Evolutionary conservation across 37 sponge, comb jelly and placozoan genomes (phyloP), one percentile per base, ranked within the genome.

Genomic region (Ianthella basta): DNA sequence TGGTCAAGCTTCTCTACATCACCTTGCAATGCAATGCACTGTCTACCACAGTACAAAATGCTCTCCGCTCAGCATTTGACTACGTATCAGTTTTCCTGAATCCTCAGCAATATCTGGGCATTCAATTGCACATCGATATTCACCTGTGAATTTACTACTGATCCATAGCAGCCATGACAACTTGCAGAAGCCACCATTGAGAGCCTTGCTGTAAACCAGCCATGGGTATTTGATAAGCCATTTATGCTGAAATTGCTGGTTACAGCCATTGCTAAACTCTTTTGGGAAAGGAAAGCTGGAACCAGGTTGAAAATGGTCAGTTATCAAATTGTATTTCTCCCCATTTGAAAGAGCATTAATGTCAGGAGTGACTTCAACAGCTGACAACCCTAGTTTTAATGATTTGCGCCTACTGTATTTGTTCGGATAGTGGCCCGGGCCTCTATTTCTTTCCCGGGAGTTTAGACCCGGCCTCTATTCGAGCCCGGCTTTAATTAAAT

Each of bases 151-250:
- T 57, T 59, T 39, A 72, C 85, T 53, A 84, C 36, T 25, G 34
- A 53, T 53, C 41, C 36, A 59, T 78, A 60, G 85, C 85, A 40
- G 32, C 38, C 44, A 56, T 50, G 59, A 85, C n/a, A 21, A 70
- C n/a, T 25, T 24, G 78, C 78, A 74, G 14, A 39, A 74, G 6
- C 78, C 78, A 37, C 78, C 78, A 36, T 74, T 36, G 4, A 39
- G 8, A n/a, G 5, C 72, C 44, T 61, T 79, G 38, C 89, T 89
- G 59, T 89, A 85, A 16, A 70, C 86, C 32, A 86, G 82, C 83
- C 77, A 82, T 38, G 82, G 82, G 39, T 86, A 81, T 38, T 81
- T 63, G 25, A 59, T 57, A 20, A 89, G 55, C 90, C 86, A 89
- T 35, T 60, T 61, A 18, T 41, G 54, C 82, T 80, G 82, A 86